Base-by-base conservation (phyloP, 1,140 invertebrate genomes). In the Drosophila varians region DNA sequence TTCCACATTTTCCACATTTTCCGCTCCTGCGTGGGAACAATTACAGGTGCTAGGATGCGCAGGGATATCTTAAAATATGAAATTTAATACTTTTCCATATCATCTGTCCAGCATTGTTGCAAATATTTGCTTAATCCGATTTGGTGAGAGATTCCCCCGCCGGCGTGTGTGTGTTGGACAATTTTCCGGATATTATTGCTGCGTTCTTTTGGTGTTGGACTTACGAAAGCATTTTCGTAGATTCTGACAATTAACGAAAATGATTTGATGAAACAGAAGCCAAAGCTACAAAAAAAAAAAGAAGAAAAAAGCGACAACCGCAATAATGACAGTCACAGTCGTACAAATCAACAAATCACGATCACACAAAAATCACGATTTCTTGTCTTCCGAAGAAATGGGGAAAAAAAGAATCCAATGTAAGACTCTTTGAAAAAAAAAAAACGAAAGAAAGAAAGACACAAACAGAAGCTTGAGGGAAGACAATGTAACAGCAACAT, bases 311-410 rank as follows among this genome's bases (percentile, higher is more conserved):
- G 36, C 40, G 56, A 70, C 62, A 65, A 75, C 60, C 56, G 75
- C 80, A 86, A 84, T 86, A 74, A 84, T 83, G 79, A 74, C 64
- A 71, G 71, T 70, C 70, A 74, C 64, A 71, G 71, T 70, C 70
- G 51, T 56, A 79, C 65, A 84, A 79, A 84, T 84, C 79, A 78
- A 84, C 79, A 86, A 84, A 84, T 86, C 79, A 84, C 79, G 79
- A 84, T 79, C 79, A 65, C 26, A 74, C 40, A 55, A 73, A 80
- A 65, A 74, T 84, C 79, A 84, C 79, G 79, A 84, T 76, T 86
- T 86, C 64, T 62, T 43, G 42, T 42, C 34, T 28, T 51, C 55
- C 65, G 25, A 25, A 56, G 60, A 64, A 26, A 46, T 18, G n/a
- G 11, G 31, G 28, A 69, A 21, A 28, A 52, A 48, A 58, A 49